Evolutionary conservation across 2,113 vertebrate species (phyloP), one percentile per base, ranked within the genome.

Genomic region (Psammodynastes pulverulentus): DNA sequence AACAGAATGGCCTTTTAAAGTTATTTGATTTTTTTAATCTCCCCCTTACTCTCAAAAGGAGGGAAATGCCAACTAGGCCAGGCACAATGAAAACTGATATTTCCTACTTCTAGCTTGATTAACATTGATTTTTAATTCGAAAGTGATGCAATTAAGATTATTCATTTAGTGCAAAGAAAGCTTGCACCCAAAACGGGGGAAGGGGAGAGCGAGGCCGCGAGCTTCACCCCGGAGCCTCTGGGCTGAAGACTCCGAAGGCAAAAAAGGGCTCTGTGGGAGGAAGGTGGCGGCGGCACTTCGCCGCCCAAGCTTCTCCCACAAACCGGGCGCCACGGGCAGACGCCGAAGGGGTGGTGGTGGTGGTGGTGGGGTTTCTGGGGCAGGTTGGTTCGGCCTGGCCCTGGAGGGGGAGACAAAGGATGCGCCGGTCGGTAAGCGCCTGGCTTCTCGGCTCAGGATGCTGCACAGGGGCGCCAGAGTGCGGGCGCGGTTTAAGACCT

Each of bases 101-200:
- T 97, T 97, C 98, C 97, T 97, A 97, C 97, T 98, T 98, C 97
- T 97, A 96, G 91, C 96, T 96, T 98, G 97, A 98, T 98, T 98
- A 98, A 95, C 97, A 99, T 99, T 98, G 98, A 98, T 98, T 98
- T 99, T 98, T 99, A 98, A 99, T 98, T 98, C 98, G 97, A 97
- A 97, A 97, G 97, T 97, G 97, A 97, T 97, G 97, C 98, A 98
- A 99, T 99, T 99, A 98, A 98, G 98, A 97, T 98, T 98, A 98
- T 98, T 98, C 98, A 98, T 98, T 98, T 97, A 97, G 98, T 97
- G 95, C 96, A 98, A 98, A 98, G 98, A 98, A 97, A 98, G 98
- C 97, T 97, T 93, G 96, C 15, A 58, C 62, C 10, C n/a, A 56
- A 29, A 26, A 56, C 21, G 4, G 5, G 19, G 21, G 54, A 23